These are phyloP conservation scores for Hyles lineata DNA, from an alignment of 2,888 invertebrate genomes.

Conservation along the genomic window DNA sequence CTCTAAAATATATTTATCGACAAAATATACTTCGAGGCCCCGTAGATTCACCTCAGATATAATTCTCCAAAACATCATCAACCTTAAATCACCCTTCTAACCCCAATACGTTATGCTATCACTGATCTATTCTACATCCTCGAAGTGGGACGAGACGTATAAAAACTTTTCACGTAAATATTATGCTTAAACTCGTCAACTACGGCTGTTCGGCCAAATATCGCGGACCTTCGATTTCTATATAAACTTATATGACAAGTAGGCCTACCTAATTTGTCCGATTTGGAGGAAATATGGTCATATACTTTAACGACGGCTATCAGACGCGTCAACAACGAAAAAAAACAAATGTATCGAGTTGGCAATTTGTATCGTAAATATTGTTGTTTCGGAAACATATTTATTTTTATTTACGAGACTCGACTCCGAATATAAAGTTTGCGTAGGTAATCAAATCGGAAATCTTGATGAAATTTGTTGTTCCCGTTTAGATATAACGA, in stretches of 20 bases:
- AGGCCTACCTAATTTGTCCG: slow-evolving; percentile 14
- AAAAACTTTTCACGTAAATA: slow-evolving; percentile 27
- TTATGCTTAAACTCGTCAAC: slow-evolving; percentile 23
- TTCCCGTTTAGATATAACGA: neutral
- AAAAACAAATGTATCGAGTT: slow-evolving; percentile 21
- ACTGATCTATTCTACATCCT: slow-evolving; percentile 22
- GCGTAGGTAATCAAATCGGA: neutral
- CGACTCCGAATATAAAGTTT: neutral
- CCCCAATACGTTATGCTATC: slow-evolving; percentile 21
- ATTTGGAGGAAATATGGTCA: slow-evolving; percentile 18
- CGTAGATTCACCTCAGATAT: neutral
- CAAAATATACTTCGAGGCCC: neutral
- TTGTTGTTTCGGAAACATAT: slow-evolving; percentile 22
- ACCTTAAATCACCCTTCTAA: slow-evolving; percentile 15
- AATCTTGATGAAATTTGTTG: neutral
- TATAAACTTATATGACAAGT: slow-evolving; percentile 12
- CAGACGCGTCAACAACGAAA: slow-evolving; percentile 20
- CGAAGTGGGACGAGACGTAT: slow-evolving; percentile 18
- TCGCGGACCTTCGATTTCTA: neutral
- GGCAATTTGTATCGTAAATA: slow-evolving; percentile 27
- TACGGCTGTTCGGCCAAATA: slow-evolving; percentile 13
- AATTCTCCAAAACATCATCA: slow-evolving; percentile 18
- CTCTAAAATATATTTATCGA: too few species aligned
- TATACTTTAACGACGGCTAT: slow-evolving; percentile 25
- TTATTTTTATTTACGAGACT: slow-evolving; percentile 11